Percentiles rank a stretch among this genome's conserved stretches.
These are phyloP conservation scores for Steatocranus sp. DNA, from an alignment of 2,797 vertebrate genomes.

Conservation along the genomic window DNA sequence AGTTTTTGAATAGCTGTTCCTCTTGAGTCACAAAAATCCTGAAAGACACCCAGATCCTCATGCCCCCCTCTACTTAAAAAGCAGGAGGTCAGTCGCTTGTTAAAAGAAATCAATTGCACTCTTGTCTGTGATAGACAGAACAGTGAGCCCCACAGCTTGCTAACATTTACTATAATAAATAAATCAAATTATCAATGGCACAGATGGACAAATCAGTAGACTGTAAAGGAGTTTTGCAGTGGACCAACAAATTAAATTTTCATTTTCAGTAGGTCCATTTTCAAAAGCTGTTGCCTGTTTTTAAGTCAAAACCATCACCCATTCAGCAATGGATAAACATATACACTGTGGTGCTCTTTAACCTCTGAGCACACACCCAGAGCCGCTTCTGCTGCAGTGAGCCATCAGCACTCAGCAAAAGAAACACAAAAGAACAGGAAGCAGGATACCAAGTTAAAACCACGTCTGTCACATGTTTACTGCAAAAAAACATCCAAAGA, in stretches of 20 bases:
- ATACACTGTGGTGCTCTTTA: slow-evolving; percentile 24
- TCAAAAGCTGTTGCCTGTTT: background rate
- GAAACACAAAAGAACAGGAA: background rate
- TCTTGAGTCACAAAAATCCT: slow-evolving; percentile 42
- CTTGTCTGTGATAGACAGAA: slow-evolving; percentile 34
- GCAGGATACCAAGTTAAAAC: background rate
- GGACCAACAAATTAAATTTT: background rate
- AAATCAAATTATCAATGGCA: background rate
- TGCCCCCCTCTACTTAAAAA: slow-evolving; percentile 39
- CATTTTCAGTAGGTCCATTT: background rate
- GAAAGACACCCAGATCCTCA: background rate
- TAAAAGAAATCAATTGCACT: slow-evolving; percentile 63
- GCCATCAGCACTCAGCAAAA: background rate
- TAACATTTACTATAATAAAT: slow-evolving; percentile 16
- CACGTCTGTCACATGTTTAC: background rate
- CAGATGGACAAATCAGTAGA: background rate
- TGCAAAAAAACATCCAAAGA: background rate
- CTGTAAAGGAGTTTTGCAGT: background rate
- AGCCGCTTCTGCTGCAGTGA: background rate
- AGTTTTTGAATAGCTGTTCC: slow-evolving; percentile 23
- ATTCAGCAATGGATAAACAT: slow-evolving; percentile 22
- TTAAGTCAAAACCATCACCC: slow-evolving; percentile 11
- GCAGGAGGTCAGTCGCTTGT: slow-evolving; percentile 61
- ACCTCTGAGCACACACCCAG: slow-evolving; percentile 5
- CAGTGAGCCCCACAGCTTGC: background rate